These are phyloP conservation scores for Tragopan temminckii DNA, from an alignment of 2,797 vertebrate species.

Conservation along the genomic window DNA sequence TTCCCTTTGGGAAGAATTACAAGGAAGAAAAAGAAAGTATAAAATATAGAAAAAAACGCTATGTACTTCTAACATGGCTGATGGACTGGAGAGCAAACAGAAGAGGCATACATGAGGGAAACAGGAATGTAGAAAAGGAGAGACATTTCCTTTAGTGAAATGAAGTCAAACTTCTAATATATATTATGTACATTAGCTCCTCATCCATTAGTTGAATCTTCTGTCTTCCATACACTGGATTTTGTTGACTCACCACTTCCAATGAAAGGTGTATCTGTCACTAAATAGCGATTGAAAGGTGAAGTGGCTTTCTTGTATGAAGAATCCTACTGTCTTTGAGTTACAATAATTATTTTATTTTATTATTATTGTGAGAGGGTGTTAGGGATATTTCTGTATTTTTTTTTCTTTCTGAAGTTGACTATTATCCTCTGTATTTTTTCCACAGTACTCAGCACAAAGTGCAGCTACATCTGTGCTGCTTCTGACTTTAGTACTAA, in stretches of 20 bases:
- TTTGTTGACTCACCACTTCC: not conserved
- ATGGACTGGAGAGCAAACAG: not conserved
- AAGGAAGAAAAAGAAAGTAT: not conserved
- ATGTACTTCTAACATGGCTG: not conserved
- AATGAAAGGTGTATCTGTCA: not conserved
- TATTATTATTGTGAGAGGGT: not conserved
- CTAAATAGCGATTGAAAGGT: not conserved
- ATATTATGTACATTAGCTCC: not conserved
- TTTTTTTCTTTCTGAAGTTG: not conserved
- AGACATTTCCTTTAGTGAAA: not conserved
- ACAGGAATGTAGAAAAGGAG: not conserved
- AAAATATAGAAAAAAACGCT: not conserved
- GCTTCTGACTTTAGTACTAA: not conserved
- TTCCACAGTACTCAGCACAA: not conserved
- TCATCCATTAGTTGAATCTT: not conserved
- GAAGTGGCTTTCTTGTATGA: not conserved
- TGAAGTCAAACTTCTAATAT: not conserved
- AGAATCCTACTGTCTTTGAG: not conserved
- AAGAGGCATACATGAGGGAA: not conserved
- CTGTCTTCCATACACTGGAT: not conserved
- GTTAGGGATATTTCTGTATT: not conserved
- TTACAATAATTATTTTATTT: not conserved
- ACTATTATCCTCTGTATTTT: not conserved
- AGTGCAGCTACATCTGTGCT: accelerated
- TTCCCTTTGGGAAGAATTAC: not conserved